phyloP scores from a whole-genome alignment of 2,113 vertebrate genomes.

The Tenrec ecaudatus region DNA sequence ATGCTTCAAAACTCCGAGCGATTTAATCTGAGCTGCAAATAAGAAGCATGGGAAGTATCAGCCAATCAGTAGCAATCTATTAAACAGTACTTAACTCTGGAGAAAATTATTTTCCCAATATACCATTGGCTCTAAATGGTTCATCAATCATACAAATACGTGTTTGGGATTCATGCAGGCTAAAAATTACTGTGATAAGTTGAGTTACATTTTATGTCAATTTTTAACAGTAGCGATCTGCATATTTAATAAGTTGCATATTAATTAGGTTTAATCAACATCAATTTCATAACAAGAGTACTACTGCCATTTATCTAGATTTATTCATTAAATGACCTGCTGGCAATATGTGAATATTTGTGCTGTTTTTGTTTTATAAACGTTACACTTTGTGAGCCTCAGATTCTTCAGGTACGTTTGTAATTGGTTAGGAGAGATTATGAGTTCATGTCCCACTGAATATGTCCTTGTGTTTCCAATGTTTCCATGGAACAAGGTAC shows the following conservation, averaged over 20 bases:
- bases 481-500: not conserved
- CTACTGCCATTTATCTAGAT: not conserved
- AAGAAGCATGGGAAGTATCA: constrained; percentile 10
- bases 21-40: constrained; percentile 65
- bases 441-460: not conserved
- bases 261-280: constrained; percentile 11
- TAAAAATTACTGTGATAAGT: constrained; percentile 4
- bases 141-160: constrained; percentile 25
- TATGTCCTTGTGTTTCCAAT: not conserved
- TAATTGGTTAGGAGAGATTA: not conserved
- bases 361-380: not conserved
- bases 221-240: not conserved
- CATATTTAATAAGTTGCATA: not conserved
- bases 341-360: not conserved
- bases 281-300: not conserved
- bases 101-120: constrained; percentile 42
- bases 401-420: not conserved
- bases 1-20: constrained; percentile 32
- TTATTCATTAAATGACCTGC: not conserved
- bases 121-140: constrained; percentile 37
- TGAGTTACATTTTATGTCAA: not conserved
- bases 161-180: not conserved
- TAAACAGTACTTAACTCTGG: constrained; percentile 49
- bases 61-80: constrained; percentile 33
- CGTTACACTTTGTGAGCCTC: not conserved